A percentile compares a stretch with the other conserved stretches of the same genome.
These are phyloP conservation scores for Scrobipalpa costella DNA, from an alignment of 2,888 invertebrate genomes.

Conservation along the genomic window DNA sequence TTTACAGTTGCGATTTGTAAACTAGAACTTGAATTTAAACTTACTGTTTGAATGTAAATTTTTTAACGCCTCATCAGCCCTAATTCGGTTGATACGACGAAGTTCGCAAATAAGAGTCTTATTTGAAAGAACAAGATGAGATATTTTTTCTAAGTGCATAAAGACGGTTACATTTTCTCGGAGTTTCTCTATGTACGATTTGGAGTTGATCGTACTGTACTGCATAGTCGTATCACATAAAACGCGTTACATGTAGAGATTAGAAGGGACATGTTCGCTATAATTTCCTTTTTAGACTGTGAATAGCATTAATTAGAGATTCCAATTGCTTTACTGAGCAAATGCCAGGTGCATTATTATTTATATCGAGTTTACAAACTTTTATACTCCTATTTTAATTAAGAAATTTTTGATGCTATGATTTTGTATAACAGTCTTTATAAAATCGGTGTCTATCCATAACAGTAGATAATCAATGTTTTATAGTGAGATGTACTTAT, in stretches of 20 bases:
- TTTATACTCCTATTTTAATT: conserved; percentile 49
- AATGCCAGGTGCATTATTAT: conserved; percentile 70
- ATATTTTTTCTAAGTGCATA: background rate
- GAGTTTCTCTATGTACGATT: conserved; percentile 40
- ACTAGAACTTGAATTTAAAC: too few species aligned
- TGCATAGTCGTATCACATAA: conserved; percentile 54
- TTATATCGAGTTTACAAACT: conserved; percentile 62
- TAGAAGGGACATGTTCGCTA: conserved; percentile 57
- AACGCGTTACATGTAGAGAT: conserved; percentile 38
- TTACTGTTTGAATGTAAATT: too few species aligned
- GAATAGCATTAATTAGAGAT: conserved; percentile 56
- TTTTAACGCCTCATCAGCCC: too few species aligned
- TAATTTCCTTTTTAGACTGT: conserved; percentile 62
- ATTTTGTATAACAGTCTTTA: conserved; percentile 41
- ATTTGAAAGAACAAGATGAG: too few species aligned
- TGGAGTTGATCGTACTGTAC: conserved; percentile 41
- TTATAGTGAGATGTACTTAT: conserved; percentile 65
- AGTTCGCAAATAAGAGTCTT: too few species aligned
- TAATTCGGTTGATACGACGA: too few species aligned
- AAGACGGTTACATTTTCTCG: background rate
- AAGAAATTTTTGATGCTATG: conserved; percentile 37
- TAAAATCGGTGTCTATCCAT: conserved; percentile 24
- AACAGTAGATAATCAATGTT: conserved; percentile 54
- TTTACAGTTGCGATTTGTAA: too few species aligned
- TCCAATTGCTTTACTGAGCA: conserved; percentile 54